Evolutionary conservation across 1,140 invertebrate species (phyloP), one percentile per base, ranked within the genome.

Genomic region (Bombus terrestris): DNA sequence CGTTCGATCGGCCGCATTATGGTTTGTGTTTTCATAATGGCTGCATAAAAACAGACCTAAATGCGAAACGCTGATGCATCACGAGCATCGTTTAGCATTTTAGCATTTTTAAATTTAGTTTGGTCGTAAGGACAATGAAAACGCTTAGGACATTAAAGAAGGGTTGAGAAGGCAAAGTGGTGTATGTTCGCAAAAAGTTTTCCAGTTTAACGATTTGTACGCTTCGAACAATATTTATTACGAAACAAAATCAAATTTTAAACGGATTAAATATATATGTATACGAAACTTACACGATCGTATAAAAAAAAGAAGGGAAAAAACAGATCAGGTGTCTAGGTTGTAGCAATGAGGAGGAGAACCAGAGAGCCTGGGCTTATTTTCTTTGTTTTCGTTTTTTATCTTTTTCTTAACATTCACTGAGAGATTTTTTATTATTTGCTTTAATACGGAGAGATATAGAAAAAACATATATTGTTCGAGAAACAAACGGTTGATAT

Each of bases 391-490:
- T 47, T 32, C 25, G 15, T 35, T 57, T 83, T 71, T 37, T 53
- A 78, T 59, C 74, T 79, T 79, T 85, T 85, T 80, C 66, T 93
- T 91, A 95, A 95, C 95, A 95, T 94, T 95, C 94, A 95, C 89
- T 94, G 93, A 94, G 83, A 92, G 83, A 85, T 94, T 94, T 93
- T 93, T 94, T 93, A 94, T 95, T 95, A 94, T 92, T 95, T 93
- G 92, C 90, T 93, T 95, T 90, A 95, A 93, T 95, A 95, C 90
- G 93, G 93, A 95, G 93, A 95, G 93, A 95, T 95, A 95, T 94
- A 95, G 91, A 94, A 94, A 92, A 94, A 94, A 94, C 94, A 95
- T 94, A 93, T 93, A 94, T 93, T 95, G 92, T 93, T 95, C 94
- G 91, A 92, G 93, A 95, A 95, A 95, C 94, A 95, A 95, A 95